Evolutionary conservation across 2,797 vertebrate genomes (phyloP), one percentile per base, ranked within the genome.

Genomic region (Enteromius argenteus): DNA sequence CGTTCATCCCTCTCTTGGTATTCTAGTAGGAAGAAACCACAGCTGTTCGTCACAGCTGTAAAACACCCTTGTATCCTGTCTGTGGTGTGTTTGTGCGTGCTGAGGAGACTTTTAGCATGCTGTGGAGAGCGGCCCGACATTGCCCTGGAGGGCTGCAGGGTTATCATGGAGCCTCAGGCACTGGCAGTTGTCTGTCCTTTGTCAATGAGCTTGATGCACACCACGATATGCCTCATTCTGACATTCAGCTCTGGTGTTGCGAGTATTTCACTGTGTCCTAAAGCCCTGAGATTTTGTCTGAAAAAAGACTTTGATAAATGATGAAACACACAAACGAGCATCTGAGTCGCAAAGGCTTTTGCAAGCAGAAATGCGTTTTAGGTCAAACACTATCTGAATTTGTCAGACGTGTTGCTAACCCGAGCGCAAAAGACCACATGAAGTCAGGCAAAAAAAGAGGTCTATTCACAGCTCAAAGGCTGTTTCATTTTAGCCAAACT

Each of bases 171-270:
- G 66, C 35, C 30, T 5, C 66, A 82, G 73, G 30, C 51, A 46
- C 23, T 35, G 51, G 42, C 51, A 37, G 64, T 56, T 81, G 46
- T 81, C 39, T 82, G 53, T 82, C 51, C 39, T 62, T 71, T 77
- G 66, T 82, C 72, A 82, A 78, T 62, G 82, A 86, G 53, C 19
- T 17, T 78, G 73, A 81, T 78, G 49, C 64, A 71, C 30, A 58
- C 6, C 19, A 68, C 4, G 51, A 84, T 84, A 69, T 46, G 23
- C 51, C 64, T 71, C 21, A 60, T 78, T 49, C 49, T 68, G 51
- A 69, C 37, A 58, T 78, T 69, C 49, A 84, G 30, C 74, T 58
- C 72, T 76, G 51, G 46, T 71, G 14, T 60, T 77, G 62, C 5
- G 19, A 35, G 49, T 58, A 78, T 78, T 71, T 69, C 8, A 10